Evolutionary conservation across 30 jellyfish, hydroid and myxozoan species (phyloP).

Genomic region (Chrysaora quinquecirrha): DNA sequence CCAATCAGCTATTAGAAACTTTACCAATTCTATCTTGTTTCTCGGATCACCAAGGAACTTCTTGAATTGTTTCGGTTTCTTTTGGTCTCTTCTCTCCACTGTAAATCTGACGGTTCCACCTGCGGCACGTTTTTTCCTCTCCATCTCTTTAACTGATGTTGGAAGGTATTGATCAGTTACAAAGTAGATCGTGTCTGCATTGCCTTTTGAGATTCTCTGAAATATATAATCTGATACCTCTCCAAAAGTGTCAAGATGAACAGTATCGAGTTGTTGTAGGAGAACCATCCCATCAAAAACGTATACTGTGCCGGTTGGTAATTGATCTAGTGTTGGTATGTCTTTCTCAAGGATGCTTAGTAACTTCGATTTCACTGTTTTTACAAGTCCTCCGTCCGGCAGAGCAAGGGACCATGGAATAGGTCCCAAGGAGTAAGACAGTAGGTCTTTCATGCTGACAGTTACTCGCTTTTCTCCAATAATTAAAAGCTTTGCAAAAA

Average conservation of each 20-base stretch:
- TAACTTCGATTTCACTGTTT: conserved; percentile 42
- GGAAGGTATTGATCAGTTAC: conserved; percentile 1
- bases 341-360: conserved; percentile 12
- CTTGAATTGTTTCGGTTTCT: neutral
- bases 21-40: conserved; percentile 27
- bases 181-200: conserved; percentile 5
- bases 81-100: neutral
- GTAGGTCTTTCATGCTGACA: conserved; percentile 14
- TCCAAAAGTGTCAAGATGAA: neutral
- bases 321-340: neutral
- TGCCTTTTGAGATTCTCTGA: neutral
- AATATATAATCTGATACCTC: neutral
- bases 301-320: conserved; percentile 4
- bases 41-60: neutral
- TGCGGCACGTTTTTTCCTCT: conserved; percentile 2
- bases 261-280: neutral
- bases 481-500: conserved; percentile 34
- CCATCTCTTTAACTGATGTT: conserved; percentile 4
- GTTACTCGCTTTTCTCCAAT: conserved; percentile 25
- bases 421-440: conserved; percentile 40
- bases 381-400: too few relatives aligned
- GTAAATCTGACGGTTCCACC: neutral
- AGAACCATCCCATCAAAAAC: conserved; percentile 36
- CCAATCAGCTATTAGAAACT: conserved; percentile 25
- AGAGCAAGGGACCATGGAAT: too few relatives aligned